Evolutionary conservation across 2,888 invertebrate genomes (phyloP).

Genomic region (Drosophila emarginata): DNA sequence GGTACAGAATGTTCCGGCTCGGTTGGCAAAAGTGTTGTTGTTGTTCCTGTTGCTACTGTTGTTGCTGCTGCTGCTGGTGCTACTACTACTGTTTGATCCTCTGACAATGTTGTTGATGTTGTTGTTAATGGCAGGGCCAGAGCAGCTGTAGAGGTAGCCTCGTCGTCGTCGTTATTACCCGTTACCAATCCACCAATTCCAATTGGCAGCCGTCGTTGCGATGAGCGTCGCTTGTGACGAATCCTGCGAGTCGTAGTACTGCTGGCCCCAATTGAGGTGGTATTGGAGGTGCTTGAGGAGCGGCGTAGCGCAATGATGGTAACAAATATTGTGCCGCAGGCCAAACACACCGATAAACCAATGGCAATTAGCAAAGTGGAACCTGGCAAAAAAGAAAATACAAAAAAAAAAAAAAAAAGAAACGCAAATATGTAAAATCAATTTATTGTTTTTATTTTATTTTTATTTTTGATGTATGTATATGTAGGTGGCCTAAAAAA

Average conservation of each 20-base stretch:
- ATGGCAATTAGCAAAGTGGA: conserved; percentile 76
- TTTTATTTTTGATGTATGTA: neutral
- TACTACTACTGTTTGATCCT: conserved; percentile 59
- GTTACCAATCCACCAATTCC: conserved; percentile 43
- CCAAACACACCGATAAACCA: conserved; percentile 78
- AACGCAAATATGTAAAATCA: neutral
- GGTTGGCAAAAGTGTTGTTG: conserved; percentile 81
- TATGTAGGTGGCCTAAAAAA: neutral
- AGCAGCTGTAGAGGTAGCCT: conserved; percentile 70
- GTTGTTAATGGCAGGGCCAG: conserved; percentile 82
- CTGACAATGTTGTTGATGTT: conserved; percentile 64
- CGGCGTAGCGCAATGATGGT: conserved; percentile 73
- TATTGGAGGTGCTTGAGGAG: conserved; percentile 48
- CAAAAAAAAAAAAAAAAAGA: neutral
- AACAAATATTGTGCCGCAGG: conserved; percentile 78
- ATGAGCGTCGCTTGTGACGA: conserved; percentile 66
- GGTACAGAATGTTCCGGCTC: conserved; percentile 83
- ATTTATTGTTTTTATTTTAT: neutral
- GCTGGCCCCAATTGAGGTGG: conserved; percentile 60
- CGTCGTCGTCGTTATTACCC: conserved; percentile 28
- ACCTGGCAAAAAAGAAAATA: conserved; percentile 60
- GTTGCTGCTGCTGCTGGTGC: conserved; percentile 62
- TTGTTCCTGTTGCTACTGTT: conserved; percentile 40
- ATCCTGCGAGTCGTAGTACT: conserved; percentile 54
- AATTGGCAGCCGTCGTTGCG: conserved; percentile 57